These are phyloP conservation scores for Mimas tiliae DNA, from an alignment of 2,888 invertebrate genomes.

Conservation along the genomic window DNA sequence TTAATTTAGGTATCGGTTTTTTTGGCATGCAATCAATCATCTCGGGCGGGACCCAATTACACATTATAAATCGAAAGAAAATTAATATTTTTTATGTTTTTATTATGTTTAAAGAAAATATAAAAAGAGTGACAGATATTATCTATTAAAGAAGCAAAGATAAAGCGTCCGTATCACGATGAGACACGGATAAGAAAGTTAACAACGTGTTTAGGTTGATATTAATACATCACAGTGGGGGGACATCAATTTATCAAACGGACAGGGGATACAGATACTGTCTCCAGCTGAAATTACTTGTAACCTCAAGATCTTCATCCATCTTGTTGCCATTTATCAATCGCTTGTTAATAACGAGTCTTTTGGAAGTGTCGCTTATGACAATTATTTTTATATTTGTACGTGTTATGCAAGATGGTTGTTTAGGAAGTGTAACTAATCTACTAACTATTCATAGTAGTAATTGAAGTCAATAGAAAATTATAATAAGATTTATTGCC, in stretches of 20 bases:
- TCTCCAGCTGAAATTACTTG: slow-evolving; percentile 53
- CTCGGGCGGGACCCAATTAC: too few relatives aligned
- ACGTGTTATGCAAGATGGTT: too few relatives aligned
- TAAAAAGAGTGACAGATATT: slow-evolving; percentile 20
- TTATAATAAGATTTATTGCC: too few relatives aligned
- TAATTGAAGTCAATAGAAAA: too few relatives aligned
- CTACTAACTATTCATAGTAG: too few relatives aligned
- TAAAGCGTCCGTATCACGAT: slow-evolving; percentile 38
- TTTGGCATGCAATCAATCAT: too few relatives aligned
- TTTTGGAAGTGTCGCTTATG: slow-evolving; percentile 6
- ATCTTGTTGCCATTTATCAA: slow-evolving; percentile 57
- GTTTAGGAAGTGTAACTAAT: too few relatives aligned
- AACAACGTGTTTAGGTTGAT: slow-evolving; percentile 57
- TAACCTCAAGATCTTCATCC: slow-evolving; percentile 55
- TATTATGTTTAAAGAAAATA: not conserved
- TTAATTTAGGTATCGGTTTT: too few relatives aligned
- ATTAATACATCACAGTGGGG: slow-evolving; percentile 59
- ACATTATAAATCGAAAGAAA: too few relatives aligned
- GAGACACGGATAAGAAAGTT: slow-evolving; percentile 48
- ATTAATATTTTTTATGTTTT: too few relatives aligned
- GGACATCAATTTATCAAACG: slow-evolving; percentile 65
- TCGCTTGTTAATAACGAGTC: slow-evolving; percentile 46
- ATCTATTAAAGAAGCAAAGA: slow-evolving; percentile 35
- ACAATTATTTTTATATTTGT: not conserved
- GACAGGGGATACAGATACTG: slow-evolving; percentile 56